Conservation (phyloP, 2,113 vertebrate genomes). For the Nesospiza acunhae region DNA sequence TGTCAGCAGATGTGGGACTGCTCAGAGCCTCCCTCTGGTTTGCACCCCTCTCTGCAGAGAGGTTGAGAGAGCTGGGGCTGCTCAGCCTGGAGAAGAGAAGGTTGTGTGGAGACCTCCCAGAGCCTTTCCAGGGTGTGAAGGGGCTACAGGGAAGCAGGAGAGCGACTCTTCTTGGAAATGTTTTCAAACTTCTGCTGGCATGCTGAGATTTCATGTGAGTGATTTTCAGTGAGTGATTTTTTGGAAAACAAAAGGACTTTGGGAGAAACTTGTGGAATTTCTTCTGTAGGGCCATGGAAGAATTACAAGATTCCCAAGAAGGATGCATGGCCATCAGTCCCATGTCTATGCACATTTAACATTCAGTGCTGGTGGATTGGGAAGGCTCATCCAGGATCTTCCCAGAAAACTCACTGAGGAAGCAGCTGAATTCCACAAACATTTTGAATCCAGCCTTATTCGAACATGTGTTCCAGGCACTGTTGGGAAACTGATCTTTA, state of each 20-base stretch:
- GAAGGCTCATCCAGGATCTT: background rate
- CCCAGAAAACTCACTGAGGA: background rate
- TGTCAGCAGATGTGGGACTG: background rate
- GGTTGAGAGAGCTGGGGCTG: background rate
- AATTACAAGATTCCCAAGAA: background rate
- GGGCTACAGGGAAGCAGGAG: background rate
- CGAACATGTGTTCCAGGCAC: background rate
- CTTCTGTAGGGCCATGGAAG: background rate
- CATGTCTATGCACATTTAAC: rapidly evolving
- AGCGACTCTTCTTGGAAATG: background rate
- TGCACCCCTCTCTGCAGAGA: background rate
- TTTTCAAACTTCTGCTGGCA: background rate
- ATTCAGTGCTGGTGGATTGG: background rate
- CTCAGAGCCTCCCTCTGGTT: background rate
- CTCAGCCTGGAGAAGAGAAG: background rate
- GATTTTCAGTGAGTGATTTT: background rate
- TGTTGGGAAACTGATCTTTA: background rate
- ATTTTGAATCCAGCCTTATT: background rate
- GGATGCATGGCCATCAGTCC: background rate
- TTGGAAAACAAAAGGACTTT: background rate
- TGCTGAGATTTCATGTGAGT: background rate
- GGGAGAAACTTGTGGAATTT: background rate
- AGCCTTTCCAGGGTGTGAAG: background rate
- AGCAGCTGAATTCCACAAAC: background rate
- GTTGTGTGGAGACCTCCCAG: background rate